Base-by-base conservation (phyloP, 1,140 invertebrate genomes). In the fruit fly (Drosophila melanogaster) region DNA sequence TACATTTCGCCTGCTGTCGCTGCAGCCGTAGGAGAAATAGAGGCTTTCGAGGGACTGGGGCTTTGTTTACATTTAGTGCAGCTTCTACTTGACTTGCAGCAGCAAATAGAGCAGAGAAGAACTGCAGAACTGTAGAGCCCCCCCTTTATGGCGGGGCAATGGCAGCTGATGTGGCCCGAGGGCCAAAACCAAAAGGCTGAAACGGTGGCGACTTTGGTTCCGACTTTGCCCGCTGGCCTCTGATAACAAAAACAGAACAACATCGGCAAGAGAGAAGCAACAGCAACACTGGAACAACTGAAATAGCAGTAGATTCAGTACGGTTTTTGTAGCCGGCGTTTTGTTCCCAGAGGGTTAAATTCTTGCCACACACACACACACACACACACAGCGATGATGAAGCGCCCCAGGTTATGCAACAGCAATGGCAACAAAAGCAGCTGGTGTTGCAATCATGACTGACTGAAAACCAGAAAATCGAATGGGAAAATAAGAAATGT, bases 61-160 rank as follows among this genome's bases (percentile, higher is more conserved):
- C 75, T 72, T 83, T 86, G 81, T 86, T 86, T 86, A 87, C 81
- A 86, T 87, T 87, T 81, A 67, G 70, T 81, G 83, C 75, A 79
- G 83, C 70, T 81, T 86, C 83, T 61, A 87, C 79, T 86, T 77
- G 81, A 85, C 81, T 85, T 85, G 54, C 81, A 81, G 44, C 81
- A 85, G 62, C 79, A 81, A 67, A 65, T 75, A 71, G 4, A 44
- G 41, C 40, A 55, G 33, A 57, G 38, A 53, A 59, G 60, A 76
- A 69, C 59, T 53, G 33, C 57, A 26, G n/a, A 53, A 51, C 22
- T 51, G 56, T 44, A 33, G 22, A 30, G n/a, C 3, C 46, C 47
- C 46, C 30, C 30, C 44, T 7, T 54, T 11, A 24, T 17, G 12
- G 11, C 4, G 22, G 58, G 17, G 33, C 17, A 14, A 15, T 24